Evolutionary conservation across 2,113 vertebrate species (phyloP).

Genomic region (Ptilonorhynchus violaceus): DNA sequence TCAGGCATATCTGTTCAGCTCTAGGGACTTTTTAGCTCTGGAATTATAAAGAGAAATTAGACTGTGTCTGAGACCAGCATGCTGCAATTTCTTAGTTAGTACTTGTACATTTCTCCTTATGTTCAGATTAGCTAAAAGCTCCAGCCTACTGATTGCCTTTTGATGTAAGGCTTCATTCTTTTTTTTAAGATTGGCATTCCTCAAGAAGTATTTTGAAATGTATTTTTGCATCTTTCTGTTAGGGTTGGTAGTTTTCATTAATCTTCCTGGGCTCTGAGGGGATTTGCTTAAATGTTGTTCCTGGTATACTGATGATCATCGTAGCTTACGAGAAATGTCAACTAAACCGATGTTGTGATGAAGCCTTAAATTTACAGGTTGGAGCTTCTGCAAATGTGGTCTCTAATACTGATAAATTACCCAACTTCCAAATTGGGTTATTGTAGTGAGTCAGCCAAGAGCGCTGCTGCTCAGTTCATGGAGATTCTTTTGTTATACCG

Average conservation of each 20-base stretch:
- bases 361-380: neutral
- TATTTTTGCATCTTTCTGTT: neutral
- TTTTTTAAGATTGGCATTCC: neutral
- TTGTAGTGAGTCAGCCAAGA: neutral
- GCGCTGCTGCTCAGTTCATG: neutral
- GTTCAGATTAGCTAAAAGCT: neutral
- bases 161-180: neutral
- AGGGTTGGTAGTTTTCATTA: neutral
- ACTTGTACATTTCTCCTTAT: neutral
- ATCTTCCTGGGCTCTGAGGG: neutral
- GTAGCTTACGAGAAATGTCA: neutral
- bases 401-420: constrained; percentile 15
- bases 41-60: constrained; percentile 43
- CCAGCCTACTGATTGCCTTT: neutral
- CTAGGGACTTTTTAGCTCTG: constrained; percentile 31
- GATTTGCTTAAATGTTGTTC: neutral
- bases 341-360: neutral
- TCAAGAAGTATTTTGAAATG: neutral
- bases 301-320: neutral
- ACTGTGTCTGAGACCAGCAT: neutral
- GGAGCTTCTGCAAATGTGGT: neutral
- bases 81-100: neutral
- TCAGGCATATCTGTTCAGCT: constrained; percentile 42
- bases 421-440: constrained; percentile 10
- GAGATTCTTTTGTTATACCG: neutral